Evolutionary conservation across 2,113 vertebrate genomes (phyloP), one percentile per base, ranked within the genome.

Genomic region (Acanthochromis polyacanthus): DNA sequence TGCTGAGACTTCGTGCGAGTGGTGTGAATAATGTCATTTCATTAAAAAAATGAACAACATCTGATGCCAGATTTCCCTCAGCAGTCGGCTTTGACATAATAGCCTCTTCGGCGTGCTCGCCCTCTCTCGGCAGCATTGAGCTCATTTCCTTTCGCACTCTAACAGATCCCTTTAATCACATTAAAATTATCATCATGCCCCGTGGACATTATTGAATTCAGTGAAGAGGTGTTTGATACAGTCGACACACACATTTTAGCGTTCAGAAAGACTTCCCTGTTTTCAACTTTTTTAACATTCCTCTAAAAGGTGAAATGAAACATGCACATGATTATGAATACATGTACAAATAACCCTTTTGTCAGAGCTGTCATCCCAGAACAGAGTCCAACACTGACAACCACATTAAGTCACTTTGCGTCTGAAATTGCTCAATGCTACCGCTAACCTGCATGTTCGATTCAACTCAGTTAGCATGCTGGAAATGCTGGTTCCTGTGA

Each of bases 111-210:
- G 45, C 43, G 67, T 62, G 75, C 59, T 83, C 73, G 32, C 46
- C 51, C 70, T 68, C 64, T 68, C 66, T 75, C 45, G 3, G 80
- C 51, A 56, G 73, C 61, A 51, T 68, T 53, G 32, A 78, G 46
- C 75, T 76, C 58, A 76, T 62, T 83, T 70, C 45, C 63, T 87
- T 64, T 79, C 78, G 77, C 71, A 79, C 77, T 63, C 71, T 60
- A 75, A 85, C 70, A 80, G 48, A 75, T 67, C 77, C 51, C 53
- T 78, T 84, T 82, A 78, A 82, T 90, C 83, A 82, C 64, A 76
- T 75, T 80, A 55, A 88, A 85, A 81, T 58, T 71, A 56, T 61
- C 72, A 63, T 66, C 67, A 51, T 76, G 52, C 60, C 75, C 75
- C 51, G 4, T 30, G 60, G 78, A 57, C 85, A 65, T 73, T 80